These are phyloP conservation scores for Falco rusticolus DNA, from an alignment of 2,797 vertebrate species.

Conservation along the genomic window DNA sequence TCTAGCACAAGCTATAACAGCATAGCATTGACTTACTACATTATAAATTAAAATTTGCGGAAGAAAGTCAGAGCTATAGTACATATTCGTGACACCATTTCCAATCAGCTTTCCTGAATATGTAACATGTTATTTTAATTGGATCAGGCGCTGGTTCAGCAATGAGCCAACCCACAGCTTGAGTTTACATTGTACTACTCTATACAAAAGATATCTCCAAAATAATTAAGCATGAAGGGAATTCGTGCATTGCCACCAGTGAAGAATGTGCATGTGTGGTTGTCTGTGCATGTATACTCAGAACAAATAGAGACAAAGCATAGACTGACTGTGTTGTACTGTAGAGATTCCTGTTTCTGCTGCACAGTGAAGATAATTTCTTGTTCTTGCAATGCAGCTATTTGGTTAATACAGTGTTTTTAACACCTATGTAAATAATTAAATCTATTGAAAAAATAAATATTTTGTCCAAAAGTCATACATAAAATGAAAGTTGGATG, in stretches of 20 bases:
- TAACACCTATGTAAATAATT: neutral
- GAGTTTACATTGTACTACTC: neutral
- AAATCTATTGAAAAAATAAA: neutral
- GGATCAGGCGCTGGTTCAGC: neutral
- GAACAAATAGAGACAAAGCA: neutral
- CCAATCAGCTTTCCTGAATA: neutral
- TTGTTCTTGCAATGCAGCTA: neutral
- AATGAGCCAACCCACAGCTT: neutral
- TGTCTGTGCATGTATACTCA: neutral
- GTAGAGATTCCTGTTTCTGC: neutral
- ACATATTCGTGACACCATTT: neutral
- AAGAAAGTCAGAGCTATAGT: neutral
- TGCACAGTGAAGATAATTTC: neutral
- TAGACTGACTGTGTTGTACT: neutral
- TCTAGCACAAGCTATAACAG: neutral
- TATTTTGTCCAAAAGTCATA: neutral
- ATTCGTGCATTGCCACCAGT: neutral
- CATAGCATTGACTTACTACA: neutral
- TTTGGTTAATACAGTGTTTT: neutral
- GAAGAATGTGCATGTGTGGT: neutral
- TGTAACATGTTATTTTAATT: neutral
- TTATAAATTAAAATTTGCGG: constrained; percentile 5
- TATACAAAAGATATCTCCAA: neutral
- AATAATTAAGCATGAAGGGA: neutral
- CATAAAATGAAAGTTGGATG: neutral